These are phyloP conservation scores for Vespertilio murinus DNA, from an alignment of 2,797 vertebrate genomes.

Conservation along the genomic window DNA sequence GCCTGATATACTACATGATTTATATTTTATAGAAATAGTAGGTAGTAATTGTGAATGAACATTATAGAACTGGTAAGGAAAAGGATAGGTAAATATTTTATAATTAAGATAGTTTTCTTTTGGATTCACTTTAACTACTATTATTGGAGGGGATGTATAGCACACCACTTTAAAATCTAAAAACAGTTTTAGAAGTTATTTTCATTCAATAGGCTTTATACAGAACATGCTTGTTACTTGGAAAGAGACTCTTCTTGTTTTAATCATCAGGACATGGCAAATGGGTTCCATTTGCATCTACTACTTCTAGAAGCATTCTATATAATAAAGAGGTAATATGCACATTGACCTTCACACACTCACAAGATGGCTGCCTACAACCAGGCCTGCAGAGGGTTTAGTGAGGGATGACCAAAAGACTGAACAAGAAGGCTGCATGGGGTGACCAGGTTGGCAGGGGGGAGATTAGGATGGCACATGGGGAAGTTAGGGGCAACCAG, in stretches of 20 bases:
- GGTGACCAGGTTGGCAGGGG: too few species aligned
- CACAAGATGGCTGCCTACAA: too few species aligned
- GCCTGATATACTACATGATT: neutral
- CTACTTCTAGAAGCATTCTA: neutral
- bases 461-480: too few species aligned
- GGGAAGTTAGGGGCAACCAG: too few species aligned
- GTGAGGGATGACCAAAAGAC: too few species aligned
- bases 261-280: neutral
- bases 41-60: neutral
- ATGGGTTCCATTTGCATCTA: neutral
- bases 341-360: too few species aligned
- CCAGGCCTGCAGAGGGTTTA: too few species aligned
- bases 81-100: neutral
- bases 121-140: neutral
- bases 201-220: neutral
- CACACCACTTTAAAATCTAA: neutral
- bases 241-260: neutral
- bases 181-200: neutral
- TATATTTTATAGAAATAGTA: neutral
- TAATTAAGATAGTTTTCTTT: neutral
- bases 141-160: neutral
- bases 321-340: too few species aligned
- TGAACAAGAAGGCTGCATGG: too few species aligned
- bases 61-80: neutral
- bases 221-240: neutral